Base-by-base conservation (phyloP, 2,888 invertebrate species). In the Eucera pruinosa region DNA sequence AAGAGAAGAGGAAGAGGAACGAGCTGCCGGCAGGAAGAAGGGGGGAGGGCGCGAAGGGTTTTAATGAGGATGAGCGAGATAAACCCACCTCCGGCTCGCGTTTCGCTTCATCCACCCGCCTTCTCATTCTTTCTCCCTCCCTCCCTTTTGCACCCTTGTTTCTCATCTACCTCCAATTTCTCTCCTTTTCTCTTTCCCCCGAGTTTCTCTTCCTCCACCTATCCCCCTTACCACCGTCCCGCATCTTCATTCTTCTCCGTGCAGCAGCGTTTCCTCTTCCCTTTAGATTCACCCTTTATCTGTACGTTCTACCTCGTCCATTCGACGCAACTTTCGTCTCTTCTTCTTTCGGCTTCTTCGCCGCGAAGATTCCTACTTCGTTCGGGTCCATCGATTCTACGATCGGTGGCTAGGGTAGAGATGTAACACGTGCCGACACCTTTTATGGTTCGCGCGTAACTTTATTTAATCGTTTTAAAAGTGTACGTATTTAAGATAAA, bases 51-150 rank as follows among this genome's bases (percentile, higher is more conserved):
- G 80, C 72, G 84, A 83, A 87, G 86, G 87, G 85, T 89, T 89
- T 89, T 91, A 91, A 91, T 90, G 91, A 90, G 90, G 90, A 90
- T 89, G 89, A 90, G 89, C 89, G 89, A 89, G 89, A 90, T 90
- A 90, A 90, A 87, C 83, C 86, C 80, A 79, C 74, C 81, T 76
- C 71, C 77, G 69, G 58, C 80, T 73, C 68, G n/a, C 68, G 73
- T 78, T 74, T 71, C 65, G 58, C 60, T 64, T 74, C 69, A 70
- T 70, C 65, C 68, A 77, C 27, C 77, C 66, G 13, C 50, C 25
- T 48, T 43, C 23, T 33, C 54, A 50, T 47, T 54, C 54, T 66
- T 57, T 30, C 66, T 41, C 47, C 20, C 30, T 15, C 39, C 48
- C 52, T 33, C 50, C 39, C 72, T 77, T 33, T 57, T 73, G 9